A percentile compares a stretch with the other conserved stretches of the same genome.
phyloP scores from a whole-genome alignment of 2,888 invertebrate species.

The Sussaba pulchella region DNA sequence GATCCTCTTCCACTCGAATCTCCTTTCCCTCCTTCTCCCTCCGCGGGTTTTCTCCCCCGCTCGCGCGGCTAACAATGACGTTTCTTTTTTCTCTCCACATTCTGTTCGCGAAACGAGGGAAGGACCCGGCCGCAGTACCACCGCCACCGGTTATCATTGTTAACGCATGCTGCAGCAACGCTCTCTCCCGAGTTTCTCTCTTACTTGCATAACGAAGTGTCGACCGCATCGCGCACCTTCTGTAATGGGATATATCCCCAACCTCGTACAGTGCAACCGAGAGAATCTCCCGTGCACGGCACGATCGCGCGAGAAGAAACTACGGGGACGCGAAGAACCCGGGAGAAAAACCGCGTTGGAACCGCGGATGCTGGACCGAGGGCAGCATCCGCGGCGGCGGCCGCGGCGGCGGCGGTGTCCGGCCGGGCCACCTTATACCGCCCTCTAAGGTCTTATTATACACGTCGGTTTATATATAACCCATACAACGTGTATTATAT shows the following conservation, averaged over 20 bases:
- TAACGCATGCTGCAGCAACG: slow-evolving; percentile 57
- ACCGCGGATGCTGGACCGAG: no score
- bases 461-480: no score
- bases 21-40: slow-evolving; percentile 13
- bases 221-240: slow-evolving; percentile 51
- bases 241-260: slow-evolving; percentile 67
- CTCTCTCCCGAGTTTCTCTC: slow-evolving; percentile 43
- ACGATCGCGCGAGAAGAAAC: background rate
- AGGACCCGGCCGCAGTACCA: slow-evolving; percentile 49
- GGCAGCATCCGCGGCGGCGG: no score
- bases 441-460: no score
- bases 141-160: slow-evolving; percentile 63
- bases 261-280: background rate
- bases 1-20: slow-evolving; percentile 34
- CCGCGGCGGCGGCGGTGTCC: no score
- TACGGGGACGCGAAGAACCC: background rate
- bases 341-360: no score
- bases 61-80: background rate
- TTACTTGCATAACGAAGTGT: slow-evolving; percentile 68
- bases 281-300: background rate
- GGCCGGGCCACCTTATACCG: background rate
- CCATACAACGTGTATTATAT: slow-evolving; percentile 46
- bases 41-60: background rate
- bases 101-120: slow-evolving; percentile 24
- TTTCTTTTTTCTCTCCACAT: slow-evolving; percentile 40